Conservation (phyloP, 1,140 invertebrate genomes). For the Brachionus koreanus region DNA sequence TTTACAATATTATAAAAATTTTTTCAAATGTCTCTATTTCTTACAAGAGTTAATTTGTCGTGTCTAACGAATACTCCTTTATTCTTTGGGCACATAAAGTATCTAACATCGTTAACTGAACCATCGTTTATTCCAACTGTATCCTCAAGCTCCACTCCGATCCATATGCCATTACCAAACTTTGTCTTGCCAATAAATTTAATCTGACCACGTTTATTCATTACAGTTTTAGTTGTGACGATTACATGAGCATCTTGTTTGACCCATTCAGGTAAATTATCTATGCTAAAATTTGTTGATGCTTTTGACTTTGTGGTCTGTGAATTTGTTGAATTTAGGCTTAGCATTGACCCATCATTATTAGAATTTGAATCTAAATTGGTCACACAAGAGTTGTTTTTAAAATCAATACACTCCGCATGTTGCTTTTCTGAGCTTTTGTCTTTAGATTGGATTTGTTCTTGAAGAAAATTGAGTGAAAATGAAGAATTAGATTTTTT, state of each 20-base stretch:
- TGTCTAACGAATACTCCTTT: conserved; percentile 84
- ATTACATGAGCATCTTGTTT: conserved; percentile 11
- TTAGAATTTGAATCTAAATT: neutral
- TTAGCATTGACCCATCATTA: neutral
- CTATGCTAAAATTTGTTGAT: neutral
- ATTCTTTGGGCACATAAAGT: conserved; percentile 81
- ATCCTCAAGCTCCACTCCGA: conserved; percentile 57
- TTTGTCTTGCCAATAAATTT: conserved; percentile 25
- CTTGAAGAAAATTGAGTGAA: neutral
- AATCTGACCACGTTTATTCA: conserved; percentile 5
- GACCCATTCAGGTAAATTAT: conserved; percentile 1
- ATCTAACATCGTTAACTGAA: conserved; percentile 56
- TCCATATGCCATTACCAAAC: conserved; percentile 62
- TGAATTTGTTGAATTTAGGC: neutral
- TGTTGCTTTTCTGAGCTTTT: neutral
- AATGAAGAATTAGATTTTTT: neutral
- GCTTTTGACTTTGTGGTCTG: neutral
- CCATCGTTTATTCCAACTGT: conserved; percentile 63
- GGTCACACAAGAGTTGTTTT: neutral
- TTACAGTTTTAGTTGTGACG: neutral
- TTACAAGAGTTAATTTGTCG: conserved; percentile 27
- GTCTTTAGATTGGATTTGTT: neutral
- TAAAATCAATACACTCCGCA: neutral
- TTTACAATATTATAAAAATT: neutral
- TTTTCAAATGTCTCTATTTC: neutral